phyloP scores from a whole-genome alignment of 2,888 invertebrate species.

The Alloscopus bannaensis region DNA sequence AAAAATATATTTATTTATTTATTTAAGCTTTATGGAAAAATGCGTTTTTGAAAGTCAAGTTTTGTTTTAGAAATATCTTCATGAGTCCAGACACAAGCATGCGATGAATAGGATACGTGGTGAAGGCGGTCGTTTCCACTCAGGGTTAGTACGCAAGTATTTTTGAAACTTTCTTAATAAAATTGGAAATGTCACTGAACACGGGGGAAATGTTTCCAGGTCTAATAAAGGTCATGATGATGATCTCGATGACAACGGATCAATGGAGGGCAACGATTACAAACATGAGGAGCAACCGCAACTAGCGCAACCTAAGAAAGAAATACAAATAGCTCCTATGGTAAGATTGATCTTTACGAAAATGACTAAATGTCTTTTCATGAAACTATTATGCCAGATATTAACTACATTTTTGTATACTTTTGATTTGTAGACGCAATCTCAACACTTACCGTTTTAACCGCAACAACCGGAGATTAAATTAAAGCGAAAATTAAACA shows the following conservation, averaged over 20 bases:
- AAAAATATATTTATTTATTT: not conserved
- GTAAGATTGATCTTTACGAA: not conserved
- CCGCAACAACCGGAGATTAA: not conserved
- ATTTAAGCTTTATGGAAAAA: not conserved
- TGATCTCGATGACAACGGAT: conserved; percentile 32
- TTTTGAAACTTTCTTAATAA: too few species aligned
- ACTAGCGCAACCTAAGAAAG: conserved; percentile 37
- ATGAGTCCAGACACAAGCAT: conserved; percentile 96
- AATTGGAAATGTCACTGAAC: too few species aligned
- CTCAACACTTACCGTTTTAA: conserved; percentile 31
- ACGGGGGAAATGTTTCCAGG: too few species aligned
- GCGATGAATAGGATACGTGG: conserved; percentile 98
- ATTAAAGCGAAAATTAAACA: not conserved
- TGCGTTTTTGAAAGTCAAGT: not conserved
- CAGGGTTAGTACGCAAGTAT: conserved; percentile 77
- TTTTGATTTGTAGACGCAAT: conserved; percentile 22
- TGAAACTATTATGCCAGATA: not conserved
- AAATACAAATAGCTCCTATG: conserved; percentile 51
- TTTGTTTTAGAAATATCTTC: conserved; percentile 92
- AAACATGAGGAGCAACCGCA: conserved; percentile 10
- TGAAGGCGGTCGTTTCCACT: conserved; percentile 96
- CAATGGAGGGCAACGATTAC: conserved; percentile 8
- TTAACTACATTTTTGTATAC: not conserved
- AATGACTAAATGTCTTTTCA: not conserved
- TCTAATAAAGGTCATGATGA: conserved; percentile 36